phyloP scores from a whole-genome alignment of 2,797 vertebrate genomes.

The Anguilla marmorata region DNA sequence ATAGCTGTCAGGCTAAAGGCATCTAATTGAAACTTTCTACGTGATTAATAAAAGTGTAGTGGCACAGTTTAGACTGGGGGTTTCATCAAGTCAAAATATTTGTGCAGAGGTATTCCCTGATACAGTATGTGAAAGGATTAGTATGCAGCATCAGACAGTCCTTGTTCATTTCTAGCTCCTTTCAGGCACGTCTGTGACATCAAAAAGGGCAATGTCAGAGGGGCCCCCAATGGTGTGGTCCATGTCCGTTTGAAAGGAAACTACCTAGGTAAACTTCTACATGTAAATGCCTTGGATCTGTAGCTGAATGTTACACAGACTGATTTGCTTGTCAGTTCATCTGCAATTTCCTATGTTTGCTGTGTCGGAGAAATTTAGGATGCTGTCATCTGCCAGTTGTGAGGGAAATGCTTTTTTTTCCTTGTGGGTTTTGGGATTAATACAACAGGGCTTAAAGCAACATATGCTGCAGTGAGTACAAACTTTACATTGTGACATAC shows the following conservation, averaged over 20 bases:
- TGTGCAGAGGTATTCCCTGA: not conserved
- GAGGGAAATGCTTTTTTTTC: not conserved
- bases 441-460: not conserved
- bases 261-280: not conserved
- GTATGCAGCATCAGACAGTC: not conserved
- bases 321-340: not conserved
- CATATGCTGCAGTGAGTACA: not conserved
- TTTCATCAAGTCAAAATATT: not conserved
- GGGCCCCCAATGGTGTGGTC: not conserved
- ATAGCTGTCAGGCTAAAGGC: not conserved
- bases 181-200: not conserved
- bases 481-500: not conserved
- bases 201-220: not conserved
- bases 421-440: not conserved
- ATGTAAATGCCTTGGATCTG: conserved; percentile 1
- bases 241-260: not conserved
- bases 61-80: not conserved
- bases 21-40: not conserved
- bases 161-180: not conserved
- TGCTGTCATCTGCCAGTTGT: not conserved
- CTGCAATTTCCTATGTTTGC: not conserved
- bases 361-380: not conserved
- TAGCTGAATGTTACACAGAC: conserved; percentile 10
- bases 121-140: not conserved
- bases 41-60: not conserved